Conservation (phyloP, 2,113 vertebrate species). For the Phyllopteryx taeniolatus region DNA sequence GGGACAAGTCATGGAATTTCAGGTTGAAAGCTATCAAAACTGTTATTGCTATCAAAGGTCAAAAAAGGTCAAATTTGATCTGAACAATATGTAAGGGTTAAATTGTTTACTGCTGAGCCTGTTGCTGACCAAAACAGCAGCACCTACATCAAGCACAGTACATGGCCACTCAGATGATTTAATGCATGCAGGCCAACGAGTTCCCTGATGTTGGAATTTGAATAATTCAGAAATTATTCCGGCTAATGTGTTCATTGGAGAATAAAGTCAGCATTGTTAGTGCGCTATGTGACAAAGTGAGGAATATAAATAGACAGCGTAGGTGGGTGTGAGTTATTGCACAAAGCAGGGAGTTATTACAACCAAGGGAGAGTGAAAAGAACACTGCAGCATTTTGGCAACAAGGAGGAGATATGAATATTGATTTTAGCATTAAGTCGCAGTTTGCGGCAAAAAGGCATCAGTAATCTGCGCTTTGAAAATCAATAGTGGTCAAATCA, state of each 20-base stretch:
- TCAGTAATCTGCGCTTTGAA: neutral
- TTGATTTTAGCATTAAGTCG: neutral
- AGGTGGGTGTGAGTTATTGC: conserved; percentile 1
- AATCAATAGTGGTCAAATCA: neutral
- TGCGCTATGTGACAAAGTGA: neutral
- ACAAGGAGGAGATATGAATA: neutral
- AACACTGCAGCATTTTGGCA: neutral
- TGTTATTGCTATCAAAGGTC: no score
- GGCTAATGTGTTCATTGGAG: neutral
- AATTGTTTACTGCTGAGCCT: no score
- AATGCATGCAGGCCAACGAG: neutral
- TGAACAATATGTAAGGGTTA: no score
- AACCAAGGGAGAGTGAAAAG: neutral
- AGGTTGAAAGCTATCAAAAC: no score
- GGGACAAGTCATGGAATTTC: no score
- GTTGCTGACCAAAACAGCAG: no score
- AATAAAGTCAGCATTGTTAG: neutral
- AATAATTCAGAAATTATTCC: neutral
- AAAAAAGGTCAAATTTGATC: no score
- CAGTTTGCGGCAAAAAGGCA: neutral
- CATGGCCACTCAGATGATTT: no score
- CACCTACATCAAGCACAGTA: no score
- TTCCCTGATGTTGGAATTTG: neutral
- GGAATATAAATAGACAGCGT: conserved; percentile 2
- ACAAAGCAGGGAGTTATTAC: neutral